These are phyloP conservation scores for Psophia crepitans DNA, from an alignment of 2,113 vertebrate species.

Conservation along the genomic window DNA sequence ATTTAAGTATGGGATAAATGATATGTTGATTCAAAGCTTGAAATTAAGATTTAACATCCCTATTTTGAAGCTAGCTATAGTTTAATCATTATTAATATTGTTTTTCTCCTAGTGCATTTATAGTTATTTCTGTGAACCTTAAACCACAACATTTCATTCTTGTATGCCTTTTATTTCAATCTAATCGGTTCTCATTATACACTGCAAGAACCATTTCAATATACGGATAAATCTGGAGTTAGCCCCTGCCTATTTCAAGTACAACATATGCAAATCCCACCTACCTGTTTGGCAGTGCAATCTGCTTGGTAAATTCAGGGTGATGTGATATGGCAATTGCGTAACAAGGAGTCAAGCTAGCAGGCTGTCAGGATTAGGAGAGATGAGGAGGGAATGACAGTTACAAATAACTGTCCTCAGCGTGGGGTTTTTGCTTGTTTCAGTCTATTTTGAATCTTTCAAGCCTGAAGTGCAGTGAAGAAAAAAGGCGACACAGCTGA, in stretches of 20 bases:
- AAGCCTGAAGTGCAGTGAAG: not conserved
- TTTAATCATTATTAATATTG: not conserved
- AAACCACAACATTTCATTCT: not conserved
- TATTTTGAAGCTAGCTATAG: not conserved
- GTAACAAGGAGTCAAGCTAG: not conserved
- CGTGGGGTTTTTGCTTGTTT: not conserved
- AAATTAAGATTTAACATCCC: not conserved
- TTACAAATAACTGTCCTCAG: conserved; percentile 1
- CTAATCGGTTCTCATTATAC: not conserved
- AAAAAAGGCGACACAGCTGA: not conserved
- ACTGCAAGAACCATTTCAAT: not conserved
- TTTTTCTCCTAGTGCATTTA: not conserved
- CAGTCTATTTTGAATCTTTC: not conserved
- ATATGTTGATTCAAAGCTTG: not conserved
- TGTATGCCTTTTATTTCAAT: not conserved
- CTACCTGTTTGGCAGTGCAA: not conserved
- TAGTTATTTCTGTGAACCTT: not conserved
- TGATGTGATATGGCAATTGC: not conserved
- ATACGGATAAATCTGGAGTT: not conserved
- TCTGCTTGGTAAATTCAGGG: conserved; percentile 27
- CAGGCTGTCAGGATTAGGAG: not conserved
- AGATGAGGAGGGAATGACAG: not conserved
- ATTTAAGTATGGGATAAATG: not conserved
- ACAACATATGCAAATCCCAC: not conserved
- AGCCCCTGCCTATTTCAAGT: not conserved